Evolutionary conservation across 2,797 vertebrate species (phyloP), one percentile per base, ranked within the genome.

Genomic region (Manis crassicaudata): DNA sequence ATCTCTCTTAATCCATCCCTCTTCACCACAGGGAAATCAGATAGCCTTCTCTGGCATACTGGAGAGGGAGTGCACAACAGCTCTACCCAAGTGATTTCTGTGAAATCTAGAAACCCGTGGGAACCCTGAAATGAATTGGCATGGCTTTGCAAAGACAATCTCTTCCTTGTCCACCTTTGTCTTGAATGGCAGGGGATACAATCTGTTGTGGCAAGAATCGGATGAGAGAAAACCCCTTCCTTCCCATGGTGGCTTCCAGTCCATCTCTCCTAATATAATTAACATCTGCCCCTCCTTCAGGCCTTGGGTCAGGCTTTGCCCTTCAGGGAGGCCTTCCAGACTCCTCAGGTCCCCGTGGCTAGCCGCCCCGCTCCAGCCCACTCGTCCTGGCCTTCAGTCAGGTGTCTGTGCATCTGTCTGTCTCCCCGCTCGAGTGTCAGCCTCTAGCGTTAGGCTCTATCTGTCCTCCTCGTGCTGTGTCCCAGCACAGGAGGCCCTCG

Each of bases 201-300:
- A 58, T 68, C 35, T 52, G 21, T 60, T 50, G 27, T 62, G 20
- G 29, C 80, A 79, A 70, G 54, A 79, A 43, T 35, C 68, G n/a
- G 46, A 75, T 37, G 25, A n/a, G n/a, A 65, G 32, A 75, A 81
- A 86, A 63, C 29, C 63, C 50, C 43, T 6, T 35, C 21, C 20
- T 56, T 0, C 0, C 6, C 13, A 0, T 2, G 2, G 10, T 16
- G 20, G 52, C 25, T 40, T 72, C 17, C 40, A n/a, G 21, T 29
- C 62, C 23, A 18, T 14, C 52, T 62, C 62, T 46, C 46, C 46
- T 40, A 46, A 46, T 46, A 46, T 46, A 46, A 46, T 46, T 32
- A 52, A 60, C 35, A 32, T 82, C n/a, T 18, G 7, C 7, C 32
- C 54, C 2, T 6, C 65, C 58, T 81, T 56, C 29, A 14, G 68